Base-by-base conservation (phyloP, 1,140 invertebrate species). In the Macrosteles quadrilineatus region DNA sequence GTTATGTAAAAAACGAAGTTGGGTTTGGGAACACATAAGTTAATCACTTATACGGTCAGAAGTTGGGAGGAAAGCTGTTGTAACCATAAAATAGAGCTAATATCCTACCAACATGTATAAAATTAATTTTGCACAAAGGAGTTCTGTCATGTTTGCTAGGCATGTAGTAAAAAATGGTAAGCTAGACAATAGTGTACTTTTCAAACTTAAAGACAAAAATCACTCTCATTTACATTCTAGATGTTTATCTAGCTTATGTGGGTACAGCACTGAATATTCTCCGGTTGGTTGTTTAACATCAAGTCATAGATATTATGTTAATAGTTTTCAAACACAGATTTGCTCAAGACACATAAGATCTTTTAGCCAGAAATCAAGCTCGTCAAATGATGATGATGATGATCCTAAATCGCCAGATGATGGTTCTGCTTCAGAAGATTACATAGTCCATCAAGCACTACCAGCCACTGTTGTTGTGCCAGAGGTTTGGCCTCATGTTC, bases 401-500 rank as follows among this genome's bases (percentile, higher is more conserved):
- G 25, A 59, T 14, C 6, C 21, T 2, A 29, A 29, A 14, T 27
- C 25, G 6, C 14, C 21, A 4, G 55, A 68, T 0, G 29, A 68
- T 19, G 32, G 23, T 17, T 17, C 25, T 1, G 47, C 30, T 36
- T 32, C 14, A 43, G 68, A 69, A 23, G 68, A 45, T 63, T 63
- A 43, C 29, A n/a, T 43, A 25, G 55, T 63, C 23, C 53, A 43
- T 40, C 50, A 69, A 31, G 1, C 74, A 25, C 77, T 96, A 70
- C 93, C 93, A 63, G 92, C 93, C 0, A 92, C 96, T 2, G 90
- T 97, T 63, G 92, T 91, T 17, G 93, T 99, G n/a, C 98, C 98
- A 9, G 97, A 99, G 82, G 88, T 94, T 29, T 99, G 95, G 90
- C 97, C 98, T 6, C 89, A 94, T 80, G 88, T 99, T 9, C 98